Conservation (phyloP, 1,140 invertebrate genomes). For the Chelonus insularis region DNA sequence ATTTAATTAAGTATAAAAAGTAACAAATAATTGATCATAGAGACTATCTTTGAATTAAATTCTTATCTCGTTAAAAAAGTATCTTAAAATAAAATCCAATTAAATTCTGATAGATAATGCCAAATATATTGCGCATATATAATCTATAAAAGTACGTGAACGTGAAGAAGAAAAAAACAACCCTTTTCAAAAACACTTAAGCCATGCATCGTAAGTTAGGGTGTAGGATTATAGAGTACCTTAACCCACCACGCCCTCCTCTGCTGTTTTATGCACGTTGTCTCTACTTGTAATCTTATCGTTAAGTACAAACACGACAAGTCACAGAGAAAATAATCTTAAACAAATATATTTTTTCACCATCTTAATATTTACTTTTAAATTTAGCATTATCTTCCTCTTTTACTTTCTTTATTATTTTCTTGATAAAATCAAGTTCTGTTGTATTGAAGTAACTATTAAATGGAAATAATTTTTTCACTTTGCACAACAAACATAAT, state of each 20-base stretch:
- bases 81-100: no score
- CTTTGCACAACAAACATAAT: no score
- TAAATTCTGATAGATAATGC: no score
- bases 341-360: no score
- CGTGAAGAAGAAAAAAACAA: background rate
- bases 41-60: no score
- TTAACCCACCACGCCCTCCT: conserved; percentile 29
- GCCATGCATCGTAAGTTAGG: conserved; percentile 17
- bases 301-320: conserved; percentile 3
- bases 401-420: no score
- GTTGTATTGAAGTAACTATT: no score
- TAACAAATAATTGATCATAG: conserved; percentile 4
- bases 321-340: background rate
- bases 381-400: background rate
- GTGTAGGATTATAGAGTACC: conserved; percentile 28
- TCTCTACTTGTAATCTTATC: conserved; percentile 7
- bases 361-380: background rate
- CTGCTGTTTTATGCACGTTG: background rate
- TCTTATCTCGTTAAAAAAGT: no score
- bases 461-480: no score
- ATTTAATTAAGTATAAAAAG: background rate
- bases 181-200: conserved; percentile 19
- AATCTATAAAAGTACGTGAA: background rate
- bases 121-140: no score
- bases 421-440: no score